Base-by-base conservation (phyloP, 2,113 vertebrate genomes). In the Phainopepla nitens region DNA sequence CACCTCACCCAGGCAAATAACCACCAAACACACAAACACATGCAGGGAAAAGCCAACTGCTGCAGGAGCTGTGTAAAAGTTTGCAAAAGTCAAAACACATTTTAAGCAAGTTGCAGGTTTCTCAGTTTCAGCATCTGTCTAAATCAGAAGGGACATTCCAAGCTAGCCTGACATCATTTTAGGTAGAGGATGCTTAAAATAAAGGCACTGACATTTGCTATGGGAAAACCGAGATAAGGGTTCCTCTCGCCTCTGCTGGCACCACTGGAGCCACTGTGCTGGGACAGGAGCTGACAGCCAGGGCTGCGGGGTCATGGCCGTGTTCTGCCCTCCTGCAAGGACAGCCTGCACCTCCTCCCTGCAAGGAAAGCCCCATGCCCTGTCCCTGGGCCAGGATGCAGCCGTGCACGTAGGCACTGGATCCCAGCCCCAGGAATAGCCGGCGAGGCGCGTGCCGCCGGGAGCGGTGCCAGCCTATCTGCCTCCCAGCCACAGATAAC, bases 361-460 rank as follows among this genome's bases (percentile, higher is more conserved):
- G 22, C 2, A 0, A 19, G n/a, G 61, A n/a, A 45, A 14, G 1
- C n/a, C 45, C 50, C 13, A 4, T 2, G 2, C 18, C 15, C 70
- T 3, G 6, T 51, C 57, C 49, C 47, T 4, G 20, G 16, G 23
- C 42, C 6, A 0, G 2, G 85, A 5, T 3, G 8, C 22, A 44
- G 77, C 70, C 4, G 0, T 3, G 69, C 83, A 77, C 8, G 4
- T 15, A 53, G 1, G 1, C 76, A 29, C 5, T 7, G 70, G 29
- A 4, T 9, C 21, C 15, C 3, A 1, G 77, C 58, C 53, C 80
- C 83, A 16, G 58, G 75, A 73, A 64, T n/a, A 62, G 89, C 57
- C 1, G 0, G 17, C 0, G 0, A 29, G 51, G 0, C 0, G 3
- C 0, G 2, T 20, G 51, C 62, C 2, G 19, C 44, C 5, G 0